These are phyloP conservation scores for Trachemys scripta DNA, from an alignment of 2,113 vertebrate species.

Conservation along the genomic window DNA sequence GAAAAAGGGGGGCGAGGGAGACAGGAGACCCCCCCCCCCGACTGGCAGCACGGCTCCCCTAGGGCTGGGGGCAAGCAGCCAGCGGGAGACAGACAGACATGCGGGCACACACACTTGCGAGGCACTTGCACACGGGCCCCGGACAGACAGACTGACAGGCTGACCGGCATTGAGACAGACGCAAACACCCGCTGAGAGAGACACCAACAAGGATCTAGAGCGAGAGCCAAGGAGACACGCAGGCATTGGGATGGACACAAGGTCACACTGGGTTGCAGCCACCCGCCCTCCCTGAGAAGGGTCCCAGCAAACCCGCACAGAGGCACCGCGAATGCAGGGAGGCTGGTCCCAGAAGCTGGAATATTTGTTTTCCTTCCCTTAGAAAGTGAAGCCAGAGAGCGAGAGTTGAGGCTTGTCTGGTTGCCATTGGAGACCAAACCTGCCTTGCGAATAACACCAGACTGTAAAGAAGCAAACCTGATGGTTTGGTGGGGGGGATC, in stretches of 20 bases:
- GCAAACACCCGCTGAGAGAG: no score
- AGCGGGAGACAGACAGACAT: background rate
- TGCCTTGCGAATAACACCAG: background rate
- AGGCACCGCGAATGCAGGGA: background rate
- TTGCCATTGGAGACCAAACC: constrained; percentile 61
- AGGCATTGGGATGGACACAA: background rate
- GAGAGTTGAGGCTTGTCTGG: constrained; percentile 9
- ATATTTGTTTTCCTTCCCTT: background rate
- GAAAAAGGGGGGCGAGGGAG: no score
- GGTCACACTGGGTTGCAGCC: background rate
- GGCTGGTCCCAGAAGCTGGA: background rate
- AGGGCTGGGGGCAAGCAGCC: background rate
- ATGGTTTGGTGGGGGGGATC: background rate
- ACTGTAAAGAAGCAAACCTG: background rate
- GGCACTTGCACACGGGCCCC: background rate
- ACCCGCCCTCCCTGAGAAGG: background rate
- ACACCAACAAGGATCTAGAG: no score
- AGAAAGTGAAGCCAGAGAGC: background rate
- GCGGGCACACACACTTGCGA: background rate
- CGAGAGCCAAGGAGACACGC: background rate
- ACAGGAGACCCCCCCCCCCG: background rate
- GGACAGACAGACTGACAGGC: no score
- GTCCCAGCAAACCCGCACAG: background rate
- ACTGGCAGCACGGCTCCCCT: background rate
- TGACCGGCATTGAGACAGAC: no score